phyloP scores from a whole-genome alignment of 2,888 invertebrate species.

The Deilephila elpenor region DNA sequence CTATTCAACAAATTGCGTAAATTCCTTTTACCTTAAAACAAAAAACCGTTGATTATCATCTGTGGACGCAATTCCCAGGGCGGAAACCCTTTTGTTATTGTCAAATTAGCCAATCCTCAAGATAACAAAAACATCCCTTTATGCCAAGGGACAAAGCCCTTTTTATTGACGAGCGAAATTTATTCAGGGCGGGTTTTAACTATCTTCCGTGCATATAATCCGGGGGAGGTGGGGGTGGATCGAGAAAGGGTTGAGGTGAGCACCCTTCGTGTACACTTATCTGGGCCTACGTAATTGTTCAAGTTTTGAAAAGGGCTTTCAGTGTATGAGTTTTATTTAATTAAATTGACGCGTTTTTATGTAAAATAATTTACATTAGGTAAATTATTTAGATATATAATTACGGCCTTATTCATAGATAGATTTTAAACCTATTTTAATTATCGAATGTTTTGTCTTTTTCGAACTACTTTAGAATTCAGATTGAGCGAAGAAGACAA shows the following conservation, averaged over 20 bases:
- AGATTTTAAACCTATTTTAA: too few relatives aligned
- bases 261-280: conserved; percentile 54
- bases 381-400: too few relatives aligned
- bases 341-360: background rate
- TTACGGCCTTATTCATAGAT: too few relatives aligned
- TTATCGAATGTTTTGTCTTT: too few relatives aligned
- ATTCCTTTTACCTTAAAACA: conserved; percentile 55
- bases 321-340: conserved; percentile 32
- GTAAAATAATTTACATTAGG: background rate
- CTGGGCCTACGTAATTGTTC: conserved; percentile 47
- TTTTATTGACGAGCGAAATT: conserved; percentile 80
- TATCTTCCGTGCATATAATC: conserved; percentile 78
- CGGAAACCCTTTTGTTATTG: conserved; percentile 82
- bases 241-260: conserved; percentile 42
- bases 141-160: conserved; percentile 75
- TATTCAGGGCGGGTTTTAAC: conserved; percentile 80
- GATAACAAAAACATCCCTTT: conserved; percentile 84
- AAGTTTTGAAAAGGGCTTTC: conserved; percentile 38
- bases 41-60: conserved; percentile 80
- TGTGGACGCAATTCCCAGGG: conserved; percentile 69
- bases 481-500: too few relatives aligned
- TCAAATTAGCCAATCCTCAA: conserved; percentile 85
- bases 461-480: too few relatives aligned
- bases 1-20: conserved; percentile 58
- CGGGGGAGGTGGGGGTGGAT: conserved; percentile 51